Base-by-base conservation (phyloP, 1,140 invertebrate genomes). In the Panagrolaimus sp. region DNA sequence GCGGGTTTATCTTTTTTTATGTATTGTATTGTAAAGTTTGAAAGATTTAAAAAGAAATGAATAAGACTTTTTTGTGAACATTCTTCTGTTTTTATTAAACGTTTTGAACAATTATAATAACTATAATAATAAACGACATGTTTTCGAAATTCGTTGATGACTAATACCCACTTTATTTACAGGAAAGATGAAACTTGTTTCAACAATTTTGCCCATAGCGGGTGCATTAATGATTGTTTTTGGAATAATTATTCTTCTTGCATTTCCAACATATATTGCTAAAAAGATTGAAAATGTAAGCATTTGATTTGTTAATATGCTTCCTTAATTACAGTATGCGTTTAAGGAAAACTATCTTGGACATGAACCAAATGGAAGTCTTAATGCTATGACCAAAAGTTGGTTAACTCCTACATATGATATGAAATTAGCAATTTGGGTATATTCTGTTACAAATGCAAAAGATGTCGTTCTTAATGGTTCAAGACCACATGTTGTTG, bases 371-470 rank as follows among this genome's bases (percentile, higher is more conserved):
- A 74, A 74, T 53, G 73, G 73, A 20, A 70, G 70, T 13, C 62
- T 66, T 51, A 76, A 74, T 45, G 51, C 27, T n/a, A 74, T 74
- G 70, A 76, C 74, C 20, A 62, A 67, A 45, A 65, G 53, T 44
- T 76, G 74, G 74, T 31, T 64, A n/a, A 64, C 65, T 25, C 76
- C 76, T 14, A 61, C 63, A 38, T 78, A 78, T 65, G 63, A 67
- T 8, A 73, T 79, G 68, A 31, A 68, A 51, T 31, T 77, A 25
- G 44, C 78, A 11, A 44, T 77, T 23, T 79, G 68, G 63, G 73
- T 71, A 51, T 78, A 63, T 64, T 77, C 75, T 42, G 75, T 81
- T 20, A 43, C 48, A 63, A 81, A 81, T 72, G 44, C 75, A 0
- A 46, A 65, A 11, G 76, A 72, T 8, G 72, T 82, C 7, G 63